A percentile compares a stretch with the other conserved stretches of the same genome.
phyloP scores from a whole-genome alignment of 2,797 vertebrate species.

The Decapterus maruadsi region DNA sequence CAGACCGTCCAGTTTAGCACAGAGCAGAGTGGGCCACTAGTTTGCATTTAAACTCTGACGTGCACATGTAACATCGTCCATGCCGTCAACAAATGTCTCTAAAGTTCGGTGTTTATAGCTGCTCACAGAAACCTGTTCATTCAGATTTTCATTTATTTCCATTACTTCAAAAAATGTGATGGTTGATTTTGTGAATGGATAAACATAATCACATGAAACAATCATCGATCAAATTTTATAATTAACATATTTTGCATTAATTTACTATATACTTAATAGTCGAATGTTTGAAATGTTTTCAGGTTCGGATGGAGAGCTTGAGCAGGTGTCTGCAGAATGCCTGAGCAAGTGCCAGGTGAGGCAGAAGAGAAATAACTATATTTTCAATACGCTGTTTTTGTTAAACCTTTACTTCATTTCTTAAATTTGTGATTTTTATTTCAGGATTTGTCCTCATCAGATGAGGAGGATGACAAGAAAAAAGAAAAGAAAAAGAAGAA shows the following conservation, averaged over 20 bases:
- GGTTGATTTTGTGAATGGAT: neutral
- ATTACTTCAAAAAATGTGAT: neutral
- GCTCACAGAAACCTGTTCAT: neutral
- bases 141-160: neutral
- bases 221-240: neutral
- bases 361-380: accelerated
- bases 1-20: neutral
- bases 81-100: neutral
- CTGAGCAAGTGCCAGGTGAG: slow-evolving; percentile 38
- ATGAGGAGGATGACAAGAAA: slow-evolving; percentile 43
- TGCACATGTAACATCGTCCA: neutral
- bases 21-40: neutral
- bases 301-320: slow-evolving; percentile 33
- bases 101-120: neutral
- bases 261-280: neutral
- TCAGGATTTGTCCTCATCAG: slow-evolving; percentile 51
- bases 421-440: neutral
- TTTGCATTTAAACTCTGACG: neutral
- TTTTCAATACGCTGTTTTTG: neutral
- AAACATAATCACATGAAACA: neutral
- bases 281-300: slow-evolving; percentile 10
- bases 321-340: neutral
- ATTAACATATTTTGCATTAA: neutral
- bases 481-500: slow-evolving; percentile 64
- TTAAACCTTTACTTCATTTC: neutral